These are phyloP conservation scores for Bacillus rossius DNA, from an alignment of 1,140 invertebrate genomes.

Conservation along the genomic window DNA sequence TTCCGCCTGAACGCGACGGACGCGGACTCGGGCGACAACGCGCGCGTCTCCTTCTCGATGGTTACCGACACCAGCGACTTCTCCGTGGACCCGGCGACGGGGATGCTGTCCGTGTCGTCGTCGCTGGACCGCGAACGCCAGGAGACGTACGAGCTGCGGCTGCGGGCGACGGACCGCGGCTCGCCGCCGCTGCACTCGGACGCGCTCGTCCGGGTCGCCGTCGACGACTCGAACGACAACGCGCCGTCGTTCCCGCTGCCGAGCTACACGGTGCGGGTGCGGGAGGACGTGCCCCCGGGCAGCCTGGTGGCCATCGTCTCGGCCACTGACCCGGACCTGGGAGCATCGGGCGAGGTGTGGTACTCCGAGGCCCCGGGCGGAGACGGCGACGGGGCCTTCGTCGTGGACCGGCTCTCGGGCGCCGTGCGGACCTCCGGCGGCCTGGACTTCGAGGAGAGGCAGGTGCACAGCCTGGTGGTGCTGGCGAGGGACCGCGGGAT, in stretches of 20 bases:
- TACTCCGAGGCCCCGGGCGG: constrained; percentile 66
- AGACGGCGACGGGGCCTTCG: constrained; percentile 48
- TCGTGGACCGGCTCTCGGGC: constrained; percentile 75
- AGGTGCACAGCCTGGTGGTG: constrained; percentile 82
- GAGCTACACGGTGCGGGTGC: constrained; percentile 71
- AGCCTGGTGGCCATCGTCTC: constrained; percentile 78
- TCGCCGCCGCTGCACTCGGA: constrained; percentile 59
- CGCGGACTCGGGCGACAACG: constrained; percentile 75
- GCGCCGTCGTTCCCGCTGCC: constrained; percentile 70
- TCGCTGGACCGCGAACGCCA: constrained; percentile 78
- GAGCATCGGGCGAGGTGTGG: constrained; percentile 66
- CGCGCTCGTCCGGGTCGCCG: constrained; percentile 65
- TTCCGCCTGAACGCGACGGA: constrained; percentile 84
- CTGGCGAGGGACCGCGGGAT: constrained; percentile 73
- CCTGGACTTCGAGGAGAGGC: constrained; percentile 83
- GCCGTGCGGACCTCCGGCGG: constrained; percentile 68
- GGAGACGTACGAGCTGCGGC: constrained; percentile 74
- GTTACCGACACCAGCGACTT: constrained; percentile 81
- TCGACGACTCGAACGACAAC: constrained; percentile 92
- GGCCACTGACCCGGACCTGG: constrained; percentile 84
- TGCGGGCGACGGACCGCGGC: constrained; percentile 74
- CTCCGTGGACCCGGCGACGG: constrained; percentile 67
- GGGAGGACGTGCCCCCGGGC: constrained; percentile 87
- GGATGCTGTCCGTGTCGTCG: constrained; percentile 68
- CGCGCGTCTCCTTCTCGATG: constrained; percentile 69